Evolutionary conservation across 2,797 vertebrate species (phyloP).

Genomic region (Fistularia tabacaria): DNA sequence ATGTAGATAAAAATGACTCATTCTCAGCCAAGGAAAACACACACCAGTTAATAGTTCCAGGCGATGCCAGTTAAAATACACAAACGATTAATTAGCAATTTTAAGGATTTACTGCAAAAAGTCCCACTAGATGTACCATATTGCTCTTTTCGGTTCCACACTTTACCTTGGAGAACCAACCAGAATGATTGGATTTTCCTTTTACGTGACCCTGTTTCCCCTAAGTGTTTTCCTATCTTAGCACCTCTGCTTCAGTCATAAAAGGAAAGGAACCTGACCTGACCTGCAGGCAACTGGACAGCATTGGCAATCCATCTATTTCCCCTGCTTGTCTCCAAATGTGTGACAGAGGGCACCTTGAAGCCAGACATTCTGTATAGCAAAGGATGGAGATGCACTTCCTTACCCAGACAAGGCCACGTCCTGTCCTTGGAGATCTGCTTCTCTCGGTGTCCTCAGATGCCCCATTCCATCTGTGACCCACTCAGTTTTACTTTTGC

Average conservation of each 20-base stretch:
- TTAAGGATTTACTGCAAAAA: no score
- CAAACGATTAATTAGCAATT: no score
- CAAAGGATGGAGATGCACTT: slow-evolving; percentile 14
- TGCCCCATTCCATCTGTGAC: slow-evolving; percentile 25
- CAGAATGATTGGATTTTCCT: neutral
- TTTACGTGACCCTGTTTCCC: slow-evolving; percentile 17
- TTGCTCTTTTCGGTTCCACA: no score
- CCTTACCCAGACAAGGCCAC: slow-evolving; percentile 9
- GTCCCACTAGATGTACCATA: no score
- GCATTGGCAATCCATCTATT: slow-evolving; percentile 51
- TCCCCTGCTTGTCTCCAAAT: slow-evolving; percentile 17
- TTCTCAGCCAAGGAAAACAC: no score
- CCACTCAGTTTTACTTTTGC: neutral
- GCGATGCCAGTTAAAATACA: no score
- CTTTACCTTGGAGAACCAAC: no score
- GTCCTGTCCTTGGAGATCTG: slow-evolving; percentile 38
- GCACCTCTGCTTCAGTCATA: slow-evolving; percentile 8
- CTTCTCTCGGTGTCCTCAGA: slow-evolving; percentile 23
- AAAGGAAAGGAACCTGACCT: slow-evolving; percentile 20
- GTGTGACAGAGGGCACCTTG: slow-evolving; percentile 59
- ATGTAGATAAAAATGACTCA: no score
- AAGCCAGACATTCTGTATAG: slow-evolving; percentile 43
- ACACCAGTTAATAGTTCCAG: no score
- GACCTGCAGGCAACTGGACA: slow-evolving; percentile 30
- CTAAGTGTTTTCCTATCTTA: slow-evolving; percentile 18